Evolutionary conservation across 2,113 vertebrate species (phyloP).

Genomic region (Lampris megalopsis): DNA sequence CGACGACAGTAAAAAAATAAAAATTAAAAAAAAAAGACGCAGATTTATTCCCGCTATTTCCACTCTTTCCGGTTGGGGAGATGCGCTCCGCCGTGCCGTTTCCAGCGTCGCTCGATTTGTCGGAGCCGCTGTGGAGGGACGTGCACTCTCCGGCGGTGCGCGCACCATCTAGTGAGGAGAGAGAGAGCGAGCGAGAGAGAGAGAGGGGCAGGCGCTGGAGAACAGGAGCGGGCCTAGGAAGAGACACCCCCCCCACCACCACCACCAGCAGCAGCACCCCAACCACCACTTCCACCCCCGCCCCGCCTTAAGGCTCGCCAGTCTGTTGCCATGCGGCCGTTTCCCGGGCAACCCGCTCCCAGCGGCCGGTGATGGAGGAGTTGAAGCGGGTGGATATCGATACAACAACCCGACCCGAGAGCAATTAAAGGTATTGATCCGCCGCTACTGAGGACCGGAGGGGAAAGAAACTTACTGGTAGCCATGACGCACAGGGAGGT

Average conservation of each 20-base stretch:
- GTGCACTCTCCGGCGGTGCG: constrained; percentile 88
- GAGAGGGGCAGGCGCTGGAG: constrained; percentile 75
- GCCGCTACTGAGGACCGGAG: constrained; percentile 32
- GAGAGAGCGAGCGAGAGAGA: no score
- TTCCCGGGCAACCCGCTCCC: constrained; percentile 96
- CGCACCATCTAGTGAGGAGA: constrained; percentile 93
- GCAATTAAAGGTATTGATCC: constrained; percentile 77
- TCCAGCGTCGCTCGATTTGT: constrained; percentile 76
- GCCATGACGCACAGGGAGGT: constrained; percentile 41
- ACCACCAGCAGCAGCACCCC: no score
- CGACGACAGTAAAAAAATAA: constrained; percentile 28
- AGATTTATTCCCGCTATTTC: constrained; percentile 53
- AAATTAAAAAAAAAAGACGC: constrained; percentile 41
- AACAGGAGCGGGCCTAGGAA: constrained; percentile 88
- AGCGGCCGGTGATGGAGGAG: constrained; percentile 85
- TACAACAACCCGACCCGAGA: constrained; percentile 63
- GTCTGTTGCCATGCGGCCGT: constrained; percentile 99
- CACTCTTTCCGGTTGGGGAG: constrained; percentile 71
- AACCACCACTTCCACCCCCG: no score
- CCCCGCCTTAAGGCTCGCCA: constrained; percentile 81
- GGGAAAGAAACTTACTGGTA: constrained; percentile 31
- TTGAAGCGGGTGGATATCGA: constrained; percentile 79
- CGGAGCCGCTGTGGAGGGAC: constrained; percentile 74
- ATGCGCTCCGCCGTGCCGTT: constrained; percentile 75
- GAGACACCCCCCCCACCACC: constrained; percentile 84